Base-by-base conservation (phyloP, 2,888 invertebrate genomes). In the Agrenia bidenticulata region DNA sequence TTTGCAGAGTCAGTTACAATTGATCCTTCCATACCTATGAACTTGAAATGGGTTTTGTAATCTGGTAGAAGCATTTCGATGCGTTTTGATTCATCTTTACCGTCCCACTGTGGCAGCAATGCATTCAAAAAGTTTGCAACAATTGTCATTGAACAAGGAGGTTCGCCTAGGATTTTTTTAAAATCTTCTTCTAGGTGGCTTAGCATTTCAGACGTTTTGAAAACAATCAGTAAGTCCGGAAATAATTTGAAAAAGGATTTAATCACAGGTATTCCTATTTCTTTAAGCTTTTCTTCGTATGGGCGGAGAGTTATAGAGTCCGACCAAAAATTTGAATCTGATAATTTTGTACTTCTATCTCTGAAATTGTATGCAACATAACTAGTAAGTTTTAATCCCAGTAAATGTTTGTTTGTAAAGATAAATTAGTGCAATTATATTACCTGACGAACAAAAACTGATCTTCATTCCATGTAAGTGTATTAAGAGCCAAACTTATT, bases 181-280 rank as follows among this genome's bases (percentile, higher is more conserved):
- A 50, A 54, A 59, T 73, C 66, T 63, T 73, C 64, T 17, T 63
- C 69, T 23, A 73, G 26, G 21, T 66, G 69, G 32, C 53, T 45
- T 1, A 69, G 19, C 53, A 73, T 66, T 58, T 71, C 71, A 17
- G 66, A 56, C 11, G 67, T 69, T 51, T 71, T 73, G n/a, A 73
- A 50, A 11, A 69, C 57, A 2, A 54, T 50, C 11, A 66, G 27
- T 17, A 69, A 37, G 64, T 66, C 66, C 0, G 66, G 65, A 13
- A 67, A 24, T 2, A 67, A 42, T 23, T 61, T 49, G 0, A 51
- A 17, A 13, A 73, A 26, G 37, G 63, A 64, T 1, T 41, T 15
- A 7, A 70, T 17, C 1, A 66, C 61, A n/a, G 15, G 11, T 11
- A 66, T 32, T 4, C 60, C 41, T 0, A 50, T 4, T 41, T 60